Evolutionary conservation across 2,113 vertebrate species (phyloP).

Genomic region (Myrmecobius fasciatus): DNA sequence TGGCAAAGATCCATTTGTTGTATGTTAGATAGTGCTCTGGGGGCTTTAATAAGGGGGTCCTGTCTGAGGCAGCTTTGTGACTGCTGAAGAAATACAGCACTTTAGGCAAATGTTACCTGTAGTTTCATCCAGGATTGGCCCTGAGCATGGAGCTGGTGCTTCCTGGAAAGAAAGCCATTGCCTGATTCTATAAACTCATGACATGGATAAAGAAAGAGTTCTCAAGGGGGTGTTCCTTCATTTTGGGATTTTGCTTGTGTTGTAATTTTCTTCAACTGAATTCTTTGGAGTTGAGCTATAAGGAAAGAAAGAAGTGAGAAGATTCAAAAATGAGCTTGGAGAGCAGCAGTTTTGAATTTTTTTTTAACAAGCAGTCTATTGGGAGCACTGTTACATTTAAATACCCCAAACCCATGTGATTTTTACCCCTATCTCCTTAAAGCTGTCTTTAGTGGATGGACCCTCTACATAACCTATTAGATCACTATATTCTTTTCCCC

Average conservation of each 20-base stretch:
- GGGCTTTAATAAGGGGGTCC: background rate
- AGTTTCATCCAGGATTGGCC: background rate
- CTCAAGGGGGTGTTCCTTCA: slow-evolving; percentile 43
- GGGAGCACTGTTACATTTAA: slow-evolving; percentile 52
- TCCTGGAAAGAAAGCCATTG: slow-evolving; percentile 40
- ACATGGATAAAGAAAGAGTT: background rate
- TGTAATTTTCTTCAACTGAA: slow-evolving; percentile 49
- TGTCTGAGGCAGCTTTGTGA: background rate
- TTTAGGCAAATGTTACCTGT: background rate
- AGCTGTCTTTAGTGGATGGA: slow-evolving; percentile 33
- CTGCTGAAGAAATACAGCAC: background rate
- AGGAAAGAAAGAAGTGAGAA: slow-evolving; percentile 42
- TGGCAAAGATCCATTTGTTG: background rate
- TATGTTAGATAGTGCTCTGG: background rate
- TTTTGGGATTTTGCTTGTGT: slow-evolving; percentile 56
- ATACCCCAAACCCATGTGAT: slow-evolving; percentile 36
- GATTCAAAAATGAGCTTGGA: background rate
- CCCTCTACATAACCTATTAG: background rate
- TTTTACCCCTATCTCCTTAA: slow-evolving; percentile 28
- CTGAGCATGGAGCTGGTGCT: background rate
- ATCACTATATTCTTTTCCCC: background rate
- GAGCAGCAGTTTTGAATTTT: slow-evolving; percentile 60
- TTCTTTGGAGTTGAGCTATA: slow-evolving; percentile 63
- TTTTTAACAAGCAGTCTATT: slow-evolving; percentile 56
- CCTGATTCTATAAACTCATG: slow-evolving; percentile 16